Evolutionary conservation across 2,888 invertebrate species (phyloP), one percentile per base, ranked within the genome.

Genomic region (Tetrapedia diversipes): DNA sequence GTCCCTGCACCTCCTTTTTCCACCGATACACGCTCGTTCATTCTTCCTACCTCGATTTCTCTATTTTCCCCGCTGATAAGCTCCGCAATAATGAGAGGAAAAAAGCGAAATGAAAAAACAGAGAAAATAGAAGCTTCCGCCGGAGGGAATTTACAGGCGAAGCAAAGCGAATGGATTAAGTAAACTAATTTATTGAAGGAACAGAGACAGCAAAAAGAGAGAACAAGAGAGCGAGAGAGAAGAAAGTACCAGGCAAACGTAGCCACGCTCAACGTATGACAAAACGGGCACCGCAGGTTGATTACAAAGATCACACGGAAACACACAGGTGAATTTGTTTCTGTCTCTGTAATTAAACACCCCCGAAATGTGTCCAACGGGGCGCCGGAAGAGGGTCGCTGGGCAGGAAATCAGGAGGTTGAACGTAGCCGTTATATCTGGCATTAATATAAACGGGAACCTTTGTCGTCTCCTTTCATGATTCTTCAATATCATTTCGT

Each of bases 181-280:
- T 53, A 53, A 74, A 65, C 74, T 74, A 75, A 74, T 75, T 75
- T 74, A 45, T 65, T 65, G 27, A 57, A 45, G 59, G 59, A 49
- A 45, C 19, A 16, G n/a, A 34, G 43, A n/a, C n/a, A n/a, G n/a
- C n/a, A 34, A 41, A 16, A 11, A 14, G 22, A 27, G 2, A 7
- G 14, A 14, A 14, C 43, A 10, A 29, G 24, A 11, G 27, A 32
- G 24, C 51, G 37, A 41, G 34, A 60, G 39, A 32, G 19, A 27
- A 41, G 45, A n/a, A 53, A 27, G 41, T n/a, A n/a, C 16, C 4
- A 4, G 19, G 29, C 7, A 34, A 61, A 75, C 59, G 54, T 59
- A n/a, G n/a, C n/a, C n/a, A 47, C 45, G 65, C 70, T 71, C 47
- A 60, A 57, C 45, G 64, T 11, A n/a, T n/a, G 53, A 60, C n/a